Evolutionary conservation across 2,888 invertebrate genomes (phyloP).

Genomic region (Nomada ruficornis): DNA sequence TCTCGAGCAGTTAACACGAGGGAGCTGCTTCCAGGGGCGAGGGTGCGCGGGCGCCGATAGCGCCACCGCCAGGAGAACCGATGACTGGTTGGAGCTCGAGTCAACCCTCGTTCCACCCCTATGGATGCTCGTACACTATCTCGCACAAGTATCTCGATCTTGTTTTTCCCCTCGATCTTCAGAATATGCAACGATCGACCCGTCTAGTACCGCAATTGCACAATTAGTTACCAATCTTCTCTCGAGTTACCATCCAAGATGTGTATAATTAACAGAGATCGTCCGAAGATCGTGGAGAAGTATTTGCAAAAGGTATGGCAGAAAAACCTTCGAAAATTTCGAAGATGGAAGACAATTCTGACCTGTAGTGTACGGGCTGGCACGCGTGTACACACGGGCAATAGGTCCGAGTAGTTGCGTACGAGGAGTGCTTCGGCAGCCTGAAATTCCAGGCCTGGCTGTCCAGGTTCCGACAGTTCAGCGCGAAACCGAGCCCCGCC

Average conservation of each 20-base stretch:
- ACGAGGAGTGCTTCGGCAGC: slow-evolving; percentile 54
- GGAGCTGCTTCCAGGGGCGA: slow-evolving; percentile 50
- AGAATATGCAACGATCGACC: no score
- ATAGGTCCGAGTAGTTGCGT: slow-evolving; percentile 9
- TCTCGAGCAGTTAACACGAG: slow-evolving; percentile 79
- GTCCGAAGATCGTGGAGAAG: no score
- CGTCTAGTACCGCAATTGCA: no score
- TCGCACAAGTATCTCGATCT: not conserved
- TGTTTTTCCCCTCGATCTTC: not conserved
- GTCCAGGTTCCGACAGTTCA: slow-evolving; percentile 67
- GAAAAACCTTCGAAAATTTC: not conserved
- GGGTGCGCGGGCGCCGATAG: slow-evolving; percentile 59
- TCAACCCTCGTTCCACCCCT: slow-evolving; percentile 17
- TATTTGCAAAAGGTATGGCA: no score
- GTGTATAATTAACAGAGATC: no score
- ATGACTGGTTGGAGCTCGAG: slow-evolving; percentile 72
- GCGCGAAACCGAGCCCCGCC: slow-evolving; percentile 62
- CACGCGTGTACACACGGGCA: slow-evolving; percentile 22
- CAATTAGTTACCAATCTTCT: no score
- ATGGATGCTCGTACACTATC: slow-evolving; percentile 2
- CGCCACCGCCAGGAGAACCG: slow-evolving; percentile 62
- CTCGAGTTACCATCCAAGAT: no score
- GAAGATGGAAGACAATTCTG: not conserved
- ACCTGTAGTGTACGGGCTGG: not conserved
- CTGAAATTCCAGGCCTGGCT: slow-evolving; percentile 67